phyloP scores from a whole-genome alignment of 1,140 invertebrate species.

The Halesus radiatus region DNA sequence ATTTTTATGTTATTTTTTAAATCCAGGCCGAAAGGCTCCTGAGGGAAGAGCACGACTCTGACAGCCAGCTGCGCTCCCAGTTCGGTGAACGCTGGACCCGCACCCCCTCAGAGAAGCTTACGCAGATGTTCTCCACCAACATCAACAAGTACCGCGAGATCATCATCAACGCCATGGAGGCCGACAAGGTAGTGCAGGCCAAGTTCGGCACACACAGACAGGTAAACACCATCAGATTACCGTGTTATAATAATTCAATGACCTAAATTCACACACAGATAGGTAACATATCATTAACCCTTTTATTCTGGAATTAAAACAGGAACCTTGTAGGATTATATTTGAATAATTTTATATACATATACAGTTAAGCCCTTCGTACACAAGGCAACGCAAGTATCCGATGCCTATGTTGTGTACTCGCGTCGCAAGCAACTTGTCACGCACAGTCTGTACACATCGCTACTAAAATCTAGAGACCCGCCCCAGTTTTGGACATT shows the following conservation, averaged over 20 bases:
- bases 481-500: no score
- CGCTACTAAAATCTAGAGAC: no score
- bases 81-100: constrained; percentile 94
- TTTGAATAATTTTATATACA: no score
- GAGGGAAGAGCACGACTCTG: constrained; percentile 92
- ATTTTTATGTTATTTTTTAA: no score
- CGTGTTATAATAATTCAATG: not conserved
- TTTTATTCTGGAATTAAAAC: no score
- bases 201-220: constrained; percentile 88
- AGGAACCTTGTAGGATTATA: no score
- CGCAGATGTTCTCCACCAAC: constrained; percentile 89
- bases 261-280: not conserved
- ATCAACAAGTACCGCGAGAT: constrained; percentile 92
- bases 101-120: constrained; percentile 89
- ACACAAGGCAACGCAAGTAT: no score
- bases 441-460: no score
- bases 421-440: no score
- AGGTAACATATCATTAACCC: no score
- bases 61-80: constrained; percentile 88
- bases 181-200: constrained; percentile 82
- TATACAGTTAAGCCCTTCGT: no score
- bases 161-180: constrained; percentile 89
- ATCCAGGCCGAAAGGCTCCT: constrained; percentile 85
- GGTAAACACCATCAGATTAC: constrained; percentile 52
- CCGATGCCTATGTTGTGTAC: no score